Percentiles rank a stretch among this genome's conserved stretches.
These are phyloP conservation scores for Cetoscarus ocellatus DNA, from an alignment of 2,797 vertebrate genomes.

Conservation along the genomic window DNA sequence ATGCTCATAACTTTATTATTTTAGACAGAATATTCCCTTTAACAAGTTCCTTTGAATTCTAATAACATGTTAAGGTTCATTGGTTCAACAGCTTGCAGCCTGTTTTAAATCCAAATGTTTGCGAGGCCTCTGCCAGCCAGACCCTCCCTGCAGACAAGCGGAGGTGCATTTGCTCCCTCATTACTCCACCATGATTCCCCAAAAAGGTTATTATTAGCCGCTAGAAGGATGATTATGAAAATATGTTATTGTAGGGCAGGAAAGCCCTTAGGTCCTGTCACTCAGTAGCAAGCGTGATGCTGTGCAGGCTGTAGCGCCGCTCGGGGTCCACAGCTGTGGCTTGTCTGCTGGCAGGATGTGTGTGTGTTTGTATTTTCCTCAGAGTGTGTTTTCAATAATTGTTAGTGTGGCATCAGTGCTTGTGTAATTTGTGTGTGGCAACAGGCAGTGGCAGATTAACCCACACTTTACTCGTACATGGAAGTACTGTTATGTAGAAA, in stretches of 20 bases:
- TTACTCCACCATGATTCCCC: constrained; percentile 80
- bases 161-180: constrained; percentile 81
- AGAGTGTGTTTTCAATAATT: constrained; percentile 12
- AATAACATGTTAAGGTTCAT: constrained; percentile 17
- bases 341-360: constrained; percentile 41
- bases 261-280: constrained; percentile 70
- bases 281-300: constrained; percentile 59
- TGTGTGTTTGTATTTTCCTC: constrained; percentile 14
- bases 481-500: constrained; percentile 19
- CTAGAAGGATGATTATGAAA: constrained; percentile 86
- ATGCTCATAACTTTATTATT: too few species aligned
- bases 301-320: constrained; percentile 55
- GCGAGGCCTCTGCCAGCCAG: constrained; percentile 38
- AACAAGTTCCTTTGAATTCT: not conserved
- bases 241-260: constrained; percentile 72
- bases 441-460: not conserved
- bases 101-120: constrained; percentile 42
- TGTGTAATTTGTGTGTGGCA: not conserved
- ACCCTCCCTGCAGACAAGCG: constrained; percentile 72
- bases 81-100: constrained; percentile 17
- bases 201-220: constrained; percentile 85
- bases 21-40: too few species aligned
- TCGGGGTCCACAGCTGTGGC: constrained; percentile 72
- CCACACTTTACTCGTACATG: not conserved
- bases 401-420: constrained; percentile 23